A percentile compares a stretch with the other conserved stretches of the same genome.
These are phyloP conservation scores for Chaetogeoica ovagalla DNA, from an alignment of 2,888 invertebrate genomes.

Conservation along the genomic window DNA sequence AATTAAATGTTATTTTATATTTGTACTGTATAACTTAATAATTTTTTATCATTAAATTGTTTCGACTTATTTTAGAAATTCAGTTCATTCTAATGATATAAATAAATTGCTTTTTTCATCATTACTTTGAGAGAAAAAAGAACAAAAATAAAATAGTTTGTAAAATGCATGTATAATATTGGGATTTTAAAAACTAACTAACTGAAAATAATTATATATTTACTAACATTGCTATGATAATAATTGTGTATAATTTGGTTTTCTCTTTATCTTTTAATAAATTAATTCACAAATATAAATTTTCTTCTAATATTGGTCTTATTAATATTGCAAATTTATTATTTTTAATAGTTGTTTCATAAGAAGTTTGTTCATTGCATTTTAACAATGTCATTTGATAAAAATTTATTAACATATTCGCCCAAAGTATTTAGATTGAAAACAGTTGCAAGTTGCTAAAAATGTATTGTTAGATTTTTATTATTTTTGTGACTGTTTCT, in stretches of 20 bases:
- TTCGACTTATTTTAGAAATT: background rate
- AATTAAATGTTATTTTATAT: background rate
- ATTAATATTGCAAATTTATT: background rate
- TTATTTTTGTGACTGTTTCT: background rate
- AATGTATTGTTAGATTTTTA: background rate
- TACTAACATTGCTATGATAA: constrained; percentile 30
- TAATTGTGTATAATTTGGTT: constrained; percentile 6
- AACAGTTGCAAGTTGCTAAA: background rate
- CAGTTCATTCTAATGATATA: background rate
- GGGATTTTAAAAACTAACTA: background rate
- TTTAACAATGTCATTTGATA: background rate
- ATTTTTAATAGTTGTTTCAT: background rate
- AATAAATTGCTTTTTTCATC: background rate
- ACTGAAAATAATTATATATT: background rate
- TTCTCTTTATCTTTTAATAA: background rate
- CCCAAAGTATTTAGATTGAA: background rate
- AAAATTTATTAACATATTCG: background rate
- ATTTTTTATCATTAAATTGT: background rate
- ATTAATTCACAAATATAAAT: background rate
- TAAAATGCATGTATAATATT: constrained; percentile 19
- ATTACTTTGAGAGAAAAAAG: background rate
- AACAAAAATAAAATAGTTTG: too few species aligned
- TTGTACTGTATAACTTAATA: background rate
- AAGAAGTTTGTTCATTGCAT: background rate
- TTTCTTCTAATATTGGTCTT: background rate